phyloP scores from a whole-genome alignment of 2,797 vertebrate species.

The Sitta carolinensis region DNA sequence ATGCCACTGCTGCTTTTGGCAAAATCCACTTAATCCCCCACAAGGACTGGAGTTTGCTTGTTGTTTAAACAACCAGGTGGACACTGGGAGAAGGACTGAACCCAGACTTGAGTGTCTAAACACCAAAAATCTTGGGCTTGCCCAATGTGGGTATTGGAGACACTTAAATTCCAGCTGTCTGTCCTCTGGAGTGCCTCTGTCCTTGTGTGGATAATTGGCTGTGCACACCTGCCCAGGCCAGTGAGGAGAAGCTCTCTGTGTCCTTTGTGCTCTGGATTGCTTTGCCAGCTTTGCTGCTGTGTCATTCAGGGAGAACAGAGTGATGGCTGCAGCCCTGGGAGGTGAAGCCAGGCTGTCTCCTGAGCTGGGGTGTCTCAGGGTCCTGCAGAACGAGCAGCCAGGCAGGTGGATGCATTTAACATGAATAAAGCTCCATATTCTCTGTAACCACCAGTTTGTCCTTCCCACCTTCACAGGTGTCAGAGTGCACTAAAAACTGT shows the following conservation, averaged over 20 bases:
- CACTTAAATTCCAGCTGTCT: not conserved
- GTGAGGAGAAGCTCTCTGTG: not conserved
- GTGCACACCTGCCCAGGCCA: not conserved
- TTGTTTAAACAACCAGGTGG: not conserved
- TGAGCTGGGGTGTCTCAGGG: not conserved
- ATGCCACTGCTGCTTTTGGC: not conserved
- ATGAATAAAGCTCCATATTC: constrained; percentile 44
- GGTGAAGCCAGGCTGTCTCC: not conserved
- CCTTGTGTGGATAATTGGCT: not conserved
- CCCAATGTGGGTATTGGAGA: not conserved
- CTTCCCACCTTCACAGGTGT: not conserved
- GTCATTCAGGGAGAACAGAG: not conserved
- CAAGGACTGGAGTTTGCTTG: not conserved
- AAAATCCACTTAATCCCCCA: not conserved
- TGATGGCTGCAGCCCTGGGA: not conserved
- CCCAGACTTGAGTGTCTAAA: not conserved
- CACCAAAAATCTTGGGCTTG: not conserved
- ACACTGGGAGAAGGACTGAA: not conserved
- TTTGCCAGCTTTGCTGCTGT: not conserved
- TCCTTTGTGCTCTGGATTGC: not conserved
- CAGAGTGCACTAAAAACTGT: not conserved
- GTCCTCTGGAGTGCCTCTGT: not conserved
- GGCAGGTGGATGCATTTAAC: not conserved
- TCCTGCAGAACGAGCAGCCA: not conserved
- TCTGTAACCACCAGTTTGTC: not conserved